phyloP scores from a whole-genome alignment of 2,113 vertebrate species.

The Chinchilla lanigera region DNA sequence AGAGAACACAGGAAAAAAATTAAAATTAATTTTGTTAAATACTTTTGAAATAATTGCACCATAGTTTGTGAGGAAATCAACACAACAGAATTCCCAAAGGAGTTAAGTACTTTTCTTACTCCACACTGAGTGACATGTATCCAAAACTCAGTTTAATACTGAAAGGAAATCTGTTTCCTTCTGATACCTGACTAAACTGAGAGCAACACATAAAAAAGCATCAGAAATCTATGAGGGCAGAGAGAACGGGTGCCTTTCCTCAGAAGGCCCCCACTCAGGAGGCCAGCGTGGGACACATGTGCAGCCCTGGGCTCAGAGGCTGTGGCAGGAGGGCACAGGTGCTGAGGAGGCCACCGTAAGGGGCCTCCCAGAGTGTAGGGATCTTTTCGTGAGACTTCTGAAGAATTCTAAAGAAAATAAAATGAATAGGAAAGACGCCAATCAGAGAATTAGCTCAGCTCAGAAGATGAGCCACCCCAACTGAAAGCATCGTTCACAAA shows the following conservation, averaged over 20 bases:
- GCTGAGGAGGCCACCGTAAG: neutral
- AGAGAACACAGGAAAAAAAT: neutral
- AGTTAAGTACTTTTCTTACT: neutral
- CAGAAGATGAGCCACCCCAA: neutral
- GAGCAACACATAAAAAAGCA: neutral
- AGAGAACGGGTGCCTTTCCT: neutral
- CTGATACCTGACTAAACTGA: slow-evolving; percentile 15
- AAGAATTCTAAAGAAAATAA: neutral
- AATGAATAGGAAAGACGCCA: neutral
- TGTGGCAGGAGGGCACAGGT: neutral
- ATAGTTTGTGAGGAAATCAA: neutral
- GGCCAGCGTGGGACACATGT: neutral
- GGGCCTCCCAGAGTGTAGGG: neutral
- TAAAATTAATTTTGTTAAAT: neutral
- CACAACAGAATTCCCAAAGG: neutral
- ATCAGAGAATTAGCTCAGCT: neutral
- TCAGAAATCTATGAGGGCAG: neutral
- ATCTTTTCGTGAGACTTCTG: neutral
- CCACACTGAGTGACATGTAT: neutral
- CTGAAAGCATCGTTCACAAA: neutral
- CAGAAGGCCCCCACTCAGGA: neutral
- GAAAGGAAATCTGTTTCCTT: neutral
- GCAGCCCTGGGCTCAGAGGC: neutral
- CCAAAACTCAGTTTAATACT: neutral
- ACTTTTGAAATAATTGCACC: neutral